Evolutionary conservation across 2,888 invertebrate genomes (phyloP).

Genomic region (Acanthosepion lycidas): DNA sequence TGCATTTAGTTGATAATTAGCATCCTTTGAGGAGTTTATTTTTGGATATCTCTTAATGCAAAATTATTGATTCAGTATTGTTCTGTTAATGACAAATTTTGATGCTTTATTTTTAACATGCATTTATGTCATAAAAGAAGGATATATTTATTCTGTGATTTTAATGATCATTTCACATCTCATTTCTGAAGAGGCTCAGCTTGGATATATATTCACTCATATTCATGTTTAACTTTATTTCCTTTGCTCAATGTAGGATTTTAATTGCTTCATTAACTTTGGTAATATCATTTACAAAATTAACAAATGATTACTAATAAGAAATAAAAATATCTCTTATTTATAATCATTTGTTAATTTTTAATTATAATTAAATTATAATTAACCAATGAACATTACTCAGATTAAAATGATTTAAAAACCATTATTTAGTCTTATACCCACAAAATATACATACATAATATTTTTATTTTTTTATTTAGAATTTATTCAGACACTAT

Average conservation of each 20-base stretch:
- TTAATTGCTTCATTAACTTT: neutral
- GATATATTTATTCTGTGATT: neutral
- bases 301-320: neutral
- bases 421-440: too few species aligned
- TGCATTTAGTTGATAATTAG: neutral
- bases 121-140: neutral
- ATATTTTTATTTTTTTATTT: too few species aligned
- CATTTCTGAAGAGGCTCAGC: neutral
- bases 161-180: neutral
- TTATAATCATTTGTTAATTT: neutral
- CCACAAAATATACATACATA: too few species aligned
- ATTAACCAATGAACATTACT: too few species aligned
- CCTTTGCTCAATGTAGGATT: neutral
- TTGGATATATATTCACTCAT: neutral
- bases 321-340: too few species aligned
- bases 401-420: too few species aligned
- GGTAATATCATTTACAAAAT: neutral
- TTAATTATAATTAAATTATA: neutral
- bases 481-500: too few species aligned
- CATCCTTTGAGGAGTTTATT: neutral
- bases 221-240: neutral
- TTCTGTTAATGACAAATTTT: too few species aligned
- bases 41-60: neutral
- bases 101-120: too few species aligned
- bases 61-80: neutral